phyloP scores from a whole-genome alignment of 1,140 invertebrate species.

The Stratiolaelaps scimitus region DNA sequence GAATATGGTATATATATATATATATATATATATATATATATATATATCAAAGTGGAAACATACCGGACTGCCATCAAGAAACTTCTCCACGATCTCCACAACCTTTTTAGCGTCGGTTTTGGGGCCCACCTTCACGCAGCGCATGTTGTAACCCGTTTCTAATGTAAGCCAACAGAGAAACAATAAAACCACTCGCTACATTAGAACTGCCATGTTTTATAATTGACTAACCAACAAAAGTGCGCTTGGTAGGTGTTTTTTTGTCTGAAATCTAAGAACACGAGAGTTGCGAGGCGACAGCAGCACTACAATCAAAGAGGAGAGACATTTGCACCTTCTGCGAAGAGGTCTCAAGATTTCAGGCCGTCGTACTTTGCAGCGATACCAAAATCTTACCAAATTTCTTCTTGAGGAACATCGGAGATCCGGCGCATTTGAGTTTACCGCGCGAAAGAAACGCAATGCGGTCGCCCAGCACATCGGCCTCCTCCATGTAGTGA shows the following conservation, averaged over 20 bases:
- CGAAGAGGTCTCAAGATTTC: no score
- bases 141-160: slow-evolving; percentile 25
- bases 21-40: no score
- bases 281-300: no score
- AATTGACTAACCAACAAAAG: no score
- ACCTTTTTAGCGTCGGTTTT: not conserved
- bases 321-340: no score
- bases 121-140: not conserved
- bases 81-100: not conserved
- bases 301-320: no score
- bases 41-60: no score
- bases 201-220: no score
- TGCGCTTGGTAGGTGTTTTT: no score
- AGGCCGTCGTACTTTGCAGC: no score
- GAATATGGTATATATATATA: no score
- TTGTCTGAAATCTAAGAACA: no score
- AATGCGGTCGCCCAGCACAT: slow-evolving; percentile 71
- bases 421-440: slow-evolving; percentile 64
- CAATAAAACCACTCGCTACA: slow-evolving; percentile 37
- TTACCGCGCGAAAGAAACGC: slow-evolving; percentile 72
- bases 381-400: slow-evolving; percentile 53
- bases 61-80: not conserved
- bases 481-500: slow-evolving; percentile 97
- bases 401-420: slow-evolving; percentile 70
- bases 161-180: not conserved